Evolutionary conservation across 2,797 vertebrate genomes (phyloP).

Genomic region (Eurystomus glaucurus): DNA sequence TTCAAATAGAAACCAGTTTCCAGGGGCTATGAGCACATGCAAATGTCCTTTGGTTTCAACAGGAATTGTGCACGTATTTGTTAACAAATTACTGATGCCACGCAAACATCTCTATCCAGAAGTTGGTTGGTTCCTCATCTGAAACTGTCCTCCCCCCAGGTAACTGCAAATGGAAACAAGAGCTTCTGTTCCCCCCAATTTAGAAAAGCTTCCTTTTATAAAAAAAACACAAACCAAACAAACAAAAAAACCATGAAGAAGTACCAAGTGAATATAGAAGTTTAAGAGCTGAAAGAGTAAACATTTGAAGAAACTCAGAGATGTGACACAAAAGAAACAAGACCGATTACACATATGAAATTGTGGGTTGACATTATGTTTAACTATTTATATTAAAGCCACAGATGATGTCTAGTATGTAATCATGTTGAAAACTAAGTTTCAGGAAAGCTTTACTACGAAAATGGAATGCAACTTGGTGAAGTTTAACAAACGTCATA

Average conservation of each 20-base stretch:
- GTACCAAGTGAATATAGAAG: not conserved
- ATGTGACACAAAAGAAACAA: not conserved
- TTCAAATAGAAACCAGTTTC: not conserved
- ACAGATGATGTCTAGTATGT: not conserved
- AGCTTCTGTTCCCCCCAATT: slow-evolving; percentile 12
- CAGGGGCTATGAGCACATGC: not conserved
- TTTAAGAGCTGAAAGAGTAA: slow-evolving; percentile 6
- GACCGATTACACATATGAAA: not conserved
- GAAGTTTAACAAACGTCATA: not conserved
- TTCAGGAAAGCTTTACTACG: not conserved
- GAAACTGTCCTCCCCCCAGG: not conserved
- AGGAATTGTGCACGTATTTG: not conserved
- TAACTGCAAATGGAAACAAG: not conserved
- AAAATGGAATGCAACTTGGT: not conserved
- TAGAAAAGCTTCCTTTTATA: not conserved
- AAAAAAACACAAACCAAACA: not conserved
- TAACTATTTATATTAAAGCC: slow-evolving; percentile 14
- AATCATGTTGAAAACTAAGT: not conserved
- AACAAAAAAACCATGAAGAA: not conserved
- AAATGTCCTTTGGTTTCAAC: not conserved
- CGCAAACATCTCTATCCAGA: not conserved
- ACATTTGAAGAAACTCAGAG: not conserved
- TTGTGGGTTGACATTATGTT: not conserved
- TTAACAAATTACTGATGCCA: not conserved
- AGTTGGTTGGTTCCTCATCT: not conserved